Percentiles rank a stretch among this genome's conserved stretches.
Evolutionary conservation across 2,888 invertebrate genomes (phyloP).

Genomic region (Carcina quercana): DNA sequence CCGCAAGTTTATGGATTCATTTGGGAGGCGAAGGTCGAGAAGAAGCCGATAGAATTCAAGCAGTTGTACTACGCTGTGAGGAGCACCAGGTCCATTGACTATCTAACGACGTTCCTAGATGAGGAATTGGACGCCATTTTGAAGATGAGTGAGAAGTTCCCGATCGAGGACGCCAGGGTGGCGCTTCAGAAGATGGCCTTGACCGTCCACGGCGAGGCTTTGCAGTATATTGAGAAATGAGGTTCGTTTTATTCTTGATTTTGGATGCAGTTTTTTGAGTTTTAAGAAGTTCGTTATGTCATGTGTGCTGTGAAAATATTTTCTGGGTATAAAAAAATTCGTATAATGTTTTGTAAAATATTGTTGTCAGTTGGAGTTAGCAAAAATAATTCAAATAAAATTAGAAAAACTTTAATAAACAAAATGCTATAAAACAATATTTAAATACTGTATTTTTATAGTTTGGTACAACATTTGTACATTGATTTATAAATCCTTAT

Average conservation of each 20-base stretch:
- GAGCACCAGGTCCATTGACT: conserved; percentile 52
- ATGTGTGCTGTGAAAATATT: too few relatives aligned
- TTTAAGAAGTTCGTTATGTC: too few relatives aligned
- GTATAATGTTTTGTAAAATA: too few relatives aligned
- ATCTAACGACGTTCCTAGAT: conserved; percentile 43
- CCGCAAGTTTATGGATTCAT: conserved; percentile 52
- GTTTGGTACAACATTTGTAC: too few relatives aligned
- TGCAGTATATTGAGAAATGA: conserved; percentile 54
- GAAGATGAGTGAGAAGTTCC: conserved; percentile 43
- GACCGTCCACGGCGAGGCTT: conserved; percentile 48
- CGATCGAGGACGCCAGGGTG: conserved; percentile 46
- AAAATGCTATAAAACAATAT: too few relatives aligned
- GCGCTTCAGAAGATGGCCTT: conserved; percentile 59
- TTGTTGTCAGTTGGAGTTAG: too few relatives aligned
- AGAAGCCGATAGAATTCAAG: conserved; percentile 41
- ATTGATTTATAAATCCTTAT: too few relatives aligned
- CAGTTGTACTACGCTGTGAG: conserved; percentile 54
- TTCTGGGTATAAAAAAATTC: too few relatives aligned
- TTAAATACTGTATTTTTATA: too few relatives aligned
- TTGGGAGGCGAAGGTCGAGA: conserved; percentile 41
- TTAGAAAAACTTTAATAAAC: too few relatives aligned
- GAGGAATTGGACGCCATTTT: conserved; percentile 49
- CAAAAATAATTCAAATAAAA: too few relatives aligned
- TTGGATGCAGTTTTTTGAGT: too few relatives aligned
- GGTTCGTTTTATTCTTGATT: conserved; percentile 17